Evolutionary conservation across 2,888 invertebrate species (phyloP), one percentile per base, ranked within the genome.

Genomic region (Phasia obesa): DNA sequence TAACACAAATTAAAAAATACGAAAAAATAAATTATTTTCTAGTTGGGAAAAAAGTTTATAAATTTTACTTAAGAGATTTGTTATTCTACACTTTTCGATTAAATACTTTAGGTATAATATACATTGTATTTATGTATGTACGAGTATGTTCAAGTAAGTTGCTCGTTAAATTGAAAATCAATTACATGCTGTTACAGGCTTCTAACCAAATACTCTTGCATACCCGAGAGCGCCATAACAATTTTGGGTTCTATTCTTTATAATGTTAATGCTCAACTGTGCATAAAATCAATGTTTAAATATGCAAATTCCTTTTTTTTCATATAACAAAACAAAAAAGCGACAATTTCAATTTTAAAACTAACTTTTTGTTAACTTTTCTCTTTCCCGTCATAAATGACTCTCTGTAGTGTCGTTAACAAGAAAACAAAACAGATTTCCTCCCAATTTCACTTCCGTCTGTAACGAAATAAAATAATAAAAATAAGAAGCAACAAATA

Each of bases 391-490:
- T 44, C 79, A 77, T 73, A 87, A 87, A 89, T 88, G 88, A 84
- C 86, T 88, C 89, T 89, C 89, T 78, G 85, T 86, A 87, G 89
- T 86, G 88, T 88, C 89, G 88, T 89, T 89, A 89, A 87, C 88
- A 70, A 84, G 84, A 79, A 85, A 60, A 62, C 42, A 73, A 44
- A 60, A 73, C 79, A 73, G 74, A 76, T 74, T 65, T 64, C 65
- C 51, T 57, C 60, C 55, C 51, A 59, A 38, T 44, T 65, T 57
- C 53, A 15, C 59, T 60, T 44, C n/a, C 31, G 44, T 53, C 57
- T 67, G 25, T 44, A 69, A 31, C 67, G 47, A 74, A 60, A 65
- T 60, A 53, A 53, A 38, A 69, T 62, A 62, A 80, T 74, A 75
- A 84, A 75, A 69, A 84, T 77, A 81, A 81, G 60, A 80, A 77